Conservation (phyloP, 1,140 invertebrate genomes). For the Papilio polyxenes region DNA sequence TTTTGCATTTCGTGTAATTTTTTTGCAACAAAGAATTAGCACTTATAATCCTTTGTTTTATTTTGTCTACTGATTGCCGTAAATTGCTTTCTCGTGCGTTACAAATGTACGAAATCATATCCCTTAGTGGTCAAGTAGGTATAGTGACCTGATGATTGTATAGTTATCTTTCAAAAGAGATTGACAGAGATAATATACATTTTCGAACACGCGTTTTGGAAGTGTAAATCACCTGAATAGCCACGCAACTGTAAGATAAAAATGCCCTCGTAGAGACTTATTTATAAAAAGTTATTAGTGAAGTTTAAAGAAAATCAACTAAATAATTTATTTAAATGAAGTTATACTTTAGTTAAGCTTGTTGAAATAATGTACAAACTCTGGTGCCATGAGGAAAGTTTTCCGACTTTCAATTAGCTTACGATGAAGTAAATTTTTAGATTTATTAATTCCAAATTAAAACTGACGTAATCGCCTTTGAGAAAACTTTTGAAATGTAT, state of each 20-base stretch:
- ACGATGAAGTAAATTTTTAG: not conserved
- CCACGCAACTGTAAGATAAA: no score
- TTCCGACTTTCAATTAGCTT: not conserved
- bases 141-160: no score
- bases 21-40: not conserved
- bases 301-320: no score
- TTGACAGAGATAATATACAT: no score
- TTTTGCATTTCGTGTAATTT: not conserved
- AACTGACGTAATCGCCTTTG: not conserved
- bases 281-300: no score
- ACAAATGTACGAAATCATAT: not conserved
- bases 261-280: no score
- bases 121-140: no score
- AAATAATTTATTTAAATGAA: not conserved
- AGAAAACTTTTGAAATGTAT: not conserved
- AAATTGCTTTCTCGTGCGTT: not conserved
- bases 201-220: no score
- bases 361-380: not conserved
- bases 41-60: slow-evolving; percentile 3
- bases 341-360: not conserved
- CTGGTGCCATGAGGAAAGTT: not conserved
- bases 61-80: not conserved
- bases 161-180: no score
- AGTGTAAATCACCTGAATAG: no score
- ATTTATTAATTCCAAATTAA: not conserved